A percentile compares a stretch with the other conserved stretches of the same genome.
Evolutionary conservation across 2,888 invertebrate genomes (phyloP).

Genomic region (Oconnorella tubifera): DNA sequence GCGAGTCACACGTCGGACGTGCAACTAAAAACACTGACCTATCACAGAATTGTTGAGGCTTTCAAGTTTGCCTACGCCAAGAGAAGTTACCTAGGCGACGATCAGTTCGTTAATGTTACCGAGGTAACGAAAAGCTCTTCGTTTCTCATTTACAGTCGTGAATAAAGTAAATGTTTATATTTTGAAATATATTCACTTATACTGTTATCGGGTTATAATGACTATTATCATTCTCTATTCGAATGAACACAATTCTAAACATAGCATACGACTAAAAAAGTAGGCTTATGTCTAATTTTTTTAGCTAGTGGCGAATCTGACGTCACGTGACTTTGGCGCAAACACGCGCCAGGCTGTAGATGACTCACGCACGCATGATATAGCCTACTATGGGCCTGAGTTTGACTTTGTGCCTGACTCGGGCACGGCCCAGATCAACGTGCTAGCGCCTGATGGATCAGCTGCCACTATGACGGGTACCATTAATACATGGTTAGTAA

Average conservation of each 20-base stretch:
- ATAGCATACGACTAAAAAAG: no score
- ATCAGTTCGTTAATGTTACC: conserved; percentile 34
- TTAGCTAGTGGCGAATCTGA: conserved; percentile 38
- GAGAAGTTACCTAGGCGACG: conserved; percentile 79
- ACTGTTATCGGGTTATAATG: not conserved
- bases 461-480: conserved; percentile 52
- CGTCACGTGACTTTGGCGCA: conserved; percentile 30
- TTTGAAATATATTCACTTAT: not conserved
- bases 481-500: conserved; percentile 48
- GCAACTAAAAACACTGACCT: conserved; percentile 62
- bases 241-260: no score
- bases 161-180: not conserved
- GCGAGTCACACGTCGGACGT: conserved; percentile 4
- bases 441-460: conserved; percentile 49
- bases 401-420: conserved; percentile 19
- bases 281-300: no score
- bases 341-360: conserved; percentile 27
- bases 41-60: conserved; percentile 81
- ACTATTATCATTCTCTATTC: not conserved
- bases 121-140: no score
- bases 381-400: conserved; percentile 23
- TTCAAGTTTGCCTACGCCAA: conserved; percentile 88
- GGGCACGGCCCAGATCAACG: conserved; percentile 52
- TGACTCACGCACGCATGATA: conserved; percentile 30
- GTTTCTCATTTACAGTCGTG: no score